These are phyloP conservation scores for Carposina sasakii DNA, from an alignment of 1,140 invertebrate species.

Conservation along the genomic window DNA sequence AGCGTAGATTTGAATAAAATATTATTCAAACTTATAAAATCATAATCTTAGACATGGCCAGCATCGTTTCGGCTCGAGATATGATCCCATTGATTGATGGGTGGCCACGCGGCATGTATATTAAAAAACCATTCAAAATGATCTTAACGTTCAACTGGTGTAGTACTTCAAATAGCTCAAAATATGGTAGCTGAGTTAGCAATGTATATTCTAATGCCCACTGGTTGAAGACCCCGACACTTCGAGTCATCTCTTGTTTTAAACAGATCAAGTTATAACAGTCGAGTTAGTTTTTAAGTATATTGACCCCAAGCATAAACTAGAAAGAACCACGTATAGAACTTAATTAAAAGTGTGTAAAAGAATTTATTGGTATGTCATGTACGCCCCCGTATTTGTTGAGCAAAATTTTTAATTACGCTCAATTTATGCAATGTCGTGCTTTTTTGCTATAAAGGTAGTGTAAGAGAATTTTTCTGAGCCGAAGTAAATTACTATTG, in stretches of 20 bases:
- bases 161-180: background rate
- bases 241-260: no score
- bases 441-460: no score
- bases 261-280: no score
- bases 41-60: constrained; percentile 53
- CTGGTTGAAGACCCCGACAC: no score
- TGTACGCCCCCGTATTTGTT: constrained; percentile 20
- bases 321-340: constrained; percentile 11
- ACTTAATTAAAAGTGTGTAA: constrained; percentile 18
- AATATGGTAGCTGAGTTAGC: background rate
- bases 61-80: constrained; percentile 57
- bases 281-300: no score
- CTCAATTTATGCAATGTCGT: constrained; percentile 25
- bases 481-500: no score
- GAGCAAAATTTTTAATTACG: constrained; percentile 42
- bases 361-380: constrained; percentile 3
- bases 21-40: constrained; percentile 66
- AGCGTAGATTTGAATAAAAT: constrained; percentile 66
- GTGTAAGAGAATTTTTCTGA: no score
- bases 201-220: background rate
- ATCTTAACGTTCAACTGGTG: background rate
- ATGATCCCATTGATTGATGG: constrained; percentile 71
- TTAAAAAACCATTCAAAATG: constrained; percentile 39
- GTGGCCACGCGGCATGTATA: constrained; percentile 53
- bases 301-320: constrained; percentile 14